Conservation (phyloP, 2,797 vertebrate species). For the Tachyglossus aculeatus region DNA sequence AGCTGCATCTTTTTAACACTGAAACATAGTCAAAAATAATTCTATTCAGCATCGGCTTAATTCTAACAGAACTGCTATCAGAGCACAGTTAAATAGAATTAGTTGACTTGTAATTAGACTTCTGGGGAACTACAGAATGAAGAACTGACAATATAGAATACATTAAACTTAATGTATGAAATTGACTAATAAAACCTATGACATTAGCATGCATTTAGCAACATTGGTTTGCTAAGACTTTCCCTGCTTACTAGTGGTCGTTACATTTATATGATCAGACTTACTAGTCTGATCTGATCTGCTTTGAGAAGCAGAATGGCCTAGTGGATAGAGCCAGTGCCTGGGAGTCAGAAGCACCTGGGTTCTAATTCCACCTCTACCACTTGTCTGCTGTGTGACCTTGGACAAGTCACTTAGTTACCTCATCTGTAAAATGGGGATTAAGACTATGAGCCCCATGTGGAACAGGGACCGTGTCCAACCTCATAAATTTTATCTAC, state of each 20-base stretch:
- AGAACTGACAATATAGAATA: constrained; percentile 17
- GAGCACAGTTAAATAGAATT: constrained; percentile 34
- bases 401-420: too few species aligned
- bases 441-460: too few species aligned
- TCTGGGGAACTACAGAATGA: constrained; percentile 40
- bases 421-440: too few species aligned
- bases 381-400: too few species aligned
- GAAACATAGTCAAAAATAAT: constrained; percentile 52
- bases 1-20: constrained; percentile 40
- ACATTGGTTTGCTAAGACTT: constrained; percentile 32
- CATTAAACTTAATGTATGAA: constrained; percentile 21
- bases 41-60: constrained; percentile 35
- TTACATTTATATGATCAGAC: constrained; percentile 12
- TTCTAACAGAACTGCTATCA: constrained; percentile 39
- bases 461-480: too few species aligned
- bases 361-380: too few species aligned
- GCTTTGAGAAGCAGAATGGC: too few species aligned
- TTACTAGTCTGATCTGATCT: too few species aligned
- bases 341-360: too few species aligned
- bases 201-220: constrained; percentile 31
- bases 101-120: constrained; percentile 39
- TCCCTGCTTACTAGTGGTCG: constrained; percentile 27
- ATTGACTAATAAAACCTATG: constrained; percentile 21
- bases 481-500: too few species aligned
- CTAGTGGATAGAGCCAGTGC: too few species aligned